A percentile compares a stretch with the other conserved stretches of the same genome.
Evolutionary conservation across 1,140 invertebrate genomes (phyloP).

Genomic region (Formica selysi): DNA sequence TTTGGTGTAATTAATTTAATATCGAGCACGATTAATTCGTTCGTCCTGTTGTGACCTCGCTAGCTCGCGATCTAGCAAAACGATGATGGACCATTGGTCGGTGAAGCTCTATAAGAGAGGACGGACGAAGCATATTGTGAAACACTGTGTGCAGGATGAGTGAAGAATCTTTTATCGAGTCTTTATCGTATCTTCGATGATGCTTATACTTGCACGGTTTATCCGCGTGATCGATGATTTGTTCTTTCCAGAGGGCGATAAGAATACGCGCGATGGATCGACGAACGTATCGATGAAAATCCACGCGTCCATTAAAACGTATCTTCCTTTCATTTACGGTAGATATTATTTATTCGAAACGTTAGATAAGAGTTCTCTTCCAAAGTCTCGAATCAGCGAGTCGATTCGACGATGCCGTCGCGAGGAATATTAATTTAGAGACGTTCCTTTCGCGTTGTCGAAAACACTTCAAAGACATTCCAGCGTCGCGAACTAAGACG

Average conservation of each 20-base stretch:
- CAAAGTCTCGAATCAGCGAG: neutral
- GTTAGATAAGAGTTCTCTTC: neutral
- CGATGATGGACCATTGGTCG: neutral
- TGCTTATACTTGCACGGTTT: constrained; percentile 24
- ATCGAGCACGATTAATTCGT: neutral
- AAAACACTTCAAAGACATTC: constrained; percentile 36
- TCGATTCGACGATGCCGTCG: neutral
- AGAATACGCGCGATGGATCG: constrained; percentile 18
- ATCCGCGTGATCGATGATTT: neutral
- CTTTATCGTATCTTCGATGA: neutral
- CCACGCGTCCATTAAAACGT: neutral
- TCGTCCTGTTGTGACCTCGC: constrained; percentile 1
- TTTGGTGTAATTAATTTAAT: neutral
- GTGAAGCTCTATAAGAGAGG: neutral
- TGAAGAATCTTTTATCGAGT: neutral
- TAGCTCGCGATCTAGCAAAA: neutral
- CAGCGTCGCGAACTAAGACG: constrained; percentile 6
- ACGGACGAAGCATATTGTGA: neutral
- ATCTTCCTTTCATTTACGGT: constrained; percentile 35
- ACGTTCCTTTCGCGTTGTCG: constrained; percentile 2
- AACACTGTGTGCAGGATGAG: neutral
- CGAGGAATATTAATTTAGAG: constrained; percentile 3
- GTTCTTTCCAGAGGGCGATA: constrained; percentile 46
- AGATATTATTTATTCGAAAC: constrained; percentile 21
- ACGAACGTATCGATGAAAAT: neutral